Conservation (phyloP, 2,113 vertebrate species). For the Pelecanus crispus region DNA sequence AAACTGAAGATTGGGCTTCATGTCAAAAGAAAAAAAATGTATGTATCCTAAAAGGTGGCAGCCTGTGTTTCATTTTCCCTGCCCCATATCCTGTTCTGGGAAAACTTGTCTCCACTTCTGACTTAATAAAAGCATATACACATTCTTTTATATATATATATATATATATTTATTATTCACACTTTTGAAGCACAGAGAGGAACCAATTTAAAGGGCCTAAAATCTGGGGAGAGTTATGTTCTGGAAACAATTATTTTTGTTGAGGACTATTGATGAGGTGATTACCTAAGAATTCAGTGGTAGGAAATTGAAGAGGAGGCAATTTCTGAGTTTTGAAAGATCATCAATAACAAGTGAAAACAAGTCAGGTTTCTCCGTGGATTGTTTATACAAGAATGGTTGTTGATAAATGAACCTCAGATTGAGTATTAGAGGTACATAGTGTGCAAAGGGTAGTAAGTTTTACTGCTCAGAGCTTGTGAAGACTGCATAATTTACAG, state of each 20-base stretch:
- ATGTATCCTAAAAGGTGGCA: neutral
- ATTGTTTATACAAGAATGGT: neutral
- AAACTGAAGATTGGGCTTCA: neutral
- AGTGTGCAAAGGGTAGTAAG: neutral
- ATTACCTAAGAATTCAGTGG: constrained; percentile 5
- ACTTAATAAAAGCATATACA: neutral
- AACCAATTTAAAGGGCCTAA: neutral
- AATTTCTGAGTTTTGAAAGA: constrained; percentile 11
- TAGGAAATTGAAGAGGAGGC: constrained; percentile 1
- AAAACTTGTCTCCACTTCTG: neutral
- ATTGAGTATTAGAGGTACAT: neutral
- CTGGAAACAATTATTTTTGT: constrained; percentile 2
- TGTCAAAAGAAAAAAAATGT: neutral
- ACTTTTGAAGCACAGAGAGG: neutral
- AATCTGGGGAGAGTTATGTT: neutral
- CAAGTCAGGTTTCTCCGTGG: neutral
- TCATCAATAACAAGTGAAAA: constrained; percentile 7
- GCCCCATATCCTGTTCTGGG: neutral
- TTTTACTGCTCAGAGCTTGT: neutral
- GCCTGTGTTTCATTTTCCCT: neutral
- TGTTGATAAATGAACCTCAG: constrained; percentile 24
- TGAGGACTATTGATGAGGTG: constrained; percentile 3
- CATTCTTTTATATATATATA: neutral
- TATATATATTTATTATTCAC: neutral
- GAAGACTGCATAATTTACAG: neutral